Evolutionary conservation across 1,140 invertebrate genomes (phyloP), one percentile per base, ranked within the genome.

Genomic region (Aphaenogaster floridana): DNA sequence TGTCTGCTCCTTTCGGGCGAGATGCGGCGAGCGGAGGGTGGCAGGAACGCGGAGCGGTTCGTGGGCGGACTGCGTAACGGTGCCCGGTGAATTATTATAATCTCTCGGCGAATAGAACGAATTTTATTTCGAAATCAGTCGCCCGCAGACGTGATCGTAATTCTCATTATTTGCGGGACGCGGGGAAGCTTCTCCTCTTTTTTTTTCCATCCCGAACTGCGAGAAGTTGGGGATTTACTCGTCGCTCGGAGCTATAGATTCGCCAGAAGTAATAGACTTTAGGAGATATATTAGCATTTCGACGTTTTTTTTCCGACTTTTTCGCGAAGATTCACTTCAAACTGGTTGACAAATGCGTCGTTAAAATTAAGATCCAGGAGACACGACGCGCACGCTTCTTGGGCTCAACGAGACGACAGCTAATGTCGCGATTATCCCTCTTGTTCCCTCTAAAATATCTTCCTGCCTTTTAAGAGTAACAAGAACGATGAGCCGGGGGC

Each of bases 81-180:
- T 7, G 61, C 45, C 50, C 59, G 54, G 45, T 54, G 74, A 92
- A 92, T 93, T 88, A 92, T 93, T 93, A 92, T 92, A 93, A 93
- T 92, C 91, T 83, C 74, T 28, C 72, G 59, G 50, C 68, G 50
- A 48, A 69, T 64, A 45, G 61, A 48, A 59, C 66, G 79, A 78
- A 92, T 90, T 92, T 92, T 91, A 86, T 90, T 92, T 88, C 86
- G 76, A 91, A 93, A 93, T 92, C 91, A 91, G 88, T 92, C 88
- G 88, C 79, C 71, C 68, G 34, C 66, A 85, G 66, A 92, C 88
- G 89, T 91, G 90, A 92, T 90, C 85, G 89, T 90, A 90, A 90
- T 90, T 90, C 66, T 90, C 86, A 87, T 90, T 90, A 90, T 90
- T 87, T 54, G 21, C 21, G 11, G 54, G 52, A 54, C 42, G 39